These are phyloP conservation scores for Carcinoscorpius rotundicauda DNA, from an alignment of 1,140 invertebrate genomes.

Conservation along the genomic window DNA sequence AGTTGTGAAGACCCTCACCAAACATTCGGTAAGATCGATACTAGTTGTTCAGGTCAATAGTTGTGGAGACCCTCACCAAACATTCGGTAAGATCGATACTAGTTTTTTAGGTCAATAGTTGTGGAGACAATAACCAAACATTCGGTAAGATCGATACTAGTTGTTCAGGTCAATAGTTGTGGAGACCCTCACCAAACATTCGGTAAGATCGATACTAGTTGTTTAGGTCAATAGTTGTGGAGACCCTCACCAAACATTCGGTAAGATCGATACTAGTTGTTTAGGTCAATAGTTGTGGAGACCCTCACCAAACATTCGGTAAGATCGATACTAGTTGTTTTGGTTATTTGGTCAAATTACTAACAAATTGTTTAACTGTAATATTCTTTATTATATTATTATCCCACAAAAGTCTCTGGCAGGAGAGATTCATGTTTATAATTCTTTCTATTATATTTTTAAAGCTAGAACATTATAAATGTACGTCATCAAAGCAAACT, in stretches of 20 bases:
- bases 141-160: conserved; percentile 47
- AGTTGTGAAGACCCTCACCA: conserved; percentile 79
- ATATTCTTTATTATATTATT: no score
- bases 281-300: conserved; percentile 88
- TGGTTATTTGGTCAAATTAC: no score
- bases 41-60: no score
- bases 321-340: conserved; percentile 24
- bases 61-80: conserved; percentile 76
- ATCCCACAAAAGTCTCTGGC: no score
- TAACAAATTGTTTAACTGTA: no score
- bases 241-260: conserved; percentile 67
- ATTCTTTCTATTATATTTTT: no score
- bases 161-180: conserved; percentile 91
- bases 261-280: conserved; percentile 45
- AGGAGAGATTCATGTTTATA: no score
- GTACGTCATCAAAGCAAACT: no score
- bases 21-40: conserved; percentile 48
- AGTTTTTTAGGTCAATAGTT: no score
- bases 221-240: conserved; percentile 87
- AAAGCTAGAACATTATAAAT: no score
- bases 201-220: conserved; percentile 48
- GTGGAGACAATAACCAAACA: conserved; percentile 75
- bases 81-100: conserved; percentile 49
- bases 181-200: conserved; percentile 67
- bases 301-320: conserved; percentile 67